phyloP scores from a whole-genome alignment of 1,140 invertebrate genomes.

The Pteromalus puparum region DNA sequence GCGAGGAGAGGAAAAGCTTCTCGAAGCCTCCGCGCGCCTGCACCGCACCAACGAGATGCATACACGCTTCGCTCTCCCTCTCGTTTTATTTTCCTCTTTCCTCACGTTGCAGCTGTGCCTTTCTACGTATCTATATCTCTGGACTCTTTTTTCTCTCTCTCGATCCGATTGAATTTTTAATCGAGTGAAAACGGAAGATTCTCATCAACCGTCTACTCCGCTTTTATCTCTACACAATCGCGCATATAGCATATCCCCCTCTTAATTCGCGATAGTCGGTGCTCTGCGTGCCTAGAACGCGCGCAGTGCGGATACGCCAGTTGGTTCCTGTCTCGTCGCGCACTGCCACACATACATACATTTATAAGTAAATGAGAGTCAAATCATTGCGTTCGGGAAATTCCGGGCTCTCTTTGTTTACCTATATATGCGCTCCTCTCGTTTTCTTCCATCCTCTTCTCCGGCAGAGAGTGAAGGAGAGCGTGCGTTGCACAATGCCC shows the following conservation, averaged over 20 bases:
- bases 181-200: too few relatives aligned
- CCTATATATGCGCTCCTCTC: background rate
- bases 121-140: too few relatives aligned
- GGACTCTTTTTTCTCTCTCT: too few relatives aligned
- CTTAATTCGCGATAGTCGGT: background rate
- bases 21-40: slow-evolving; percentile 31
- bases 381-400: too few relatives aligned
- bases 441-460: background rate
- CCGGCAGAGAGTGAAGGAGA: background rate
- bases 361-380: too few relatives aligned
- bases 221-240: background rate
- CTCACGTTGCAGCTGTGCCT: too few relatives aligned
- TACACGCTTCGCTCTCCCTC: background rate
- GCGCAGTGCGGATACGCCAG: background rate
- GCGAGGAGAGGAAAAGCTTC: slow-evolving; percentile 37
- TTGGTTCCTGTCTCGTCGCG: background rate
- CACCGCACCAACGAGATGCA: background rate
- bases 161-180: too few relatives aligned
- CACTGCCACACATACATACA: background rate
- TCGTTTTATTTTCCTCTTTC: too few relatives aligned
- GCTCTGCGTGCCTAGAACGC: background rate
- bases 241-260: background rate
- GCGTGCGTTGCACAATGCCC: background rate
- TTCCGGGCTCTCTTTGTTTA: background rate
- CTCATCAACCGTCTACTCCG: too few relatives aligned